Percentiles rank a stretch among this genome's conserved stretches.
These are phyloP conservation scores for Tinea semifulvella DNA, from an alignment of 2,888 invertebrate species.

Conservation along the genomic window DNA sequence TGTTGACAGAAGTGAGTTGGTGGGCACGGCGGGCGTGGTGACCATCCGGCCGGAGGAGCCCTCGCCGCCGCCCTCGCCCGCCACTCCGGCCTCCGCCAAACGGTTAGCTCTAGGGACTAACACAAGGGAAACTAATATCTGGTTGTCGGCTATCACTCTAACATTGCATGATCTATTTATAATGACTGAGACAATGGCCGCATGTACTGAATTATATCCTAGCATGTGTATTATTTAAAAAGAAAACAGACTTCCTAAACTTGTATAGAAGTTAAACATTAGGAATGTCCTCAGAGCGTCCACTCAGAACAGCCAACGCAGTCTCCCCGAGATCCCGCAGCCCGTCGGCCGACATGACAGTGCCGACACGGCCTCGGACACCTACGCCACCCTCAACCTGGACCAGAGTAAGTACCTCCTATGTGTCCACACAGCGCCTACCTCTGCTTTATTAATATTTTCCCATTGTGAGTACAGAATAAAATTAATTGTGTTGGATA, in stretches of 20 bases:
- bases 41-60: conserved; percentile 65
- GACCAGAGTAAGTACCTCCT: conserved; percentile 53
- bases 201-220: not conserved
- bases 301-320: conserved; percentile 71
- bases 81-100: conserved; percentile 62
- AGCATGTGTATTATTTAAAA: not conserved
- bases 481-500: no score
- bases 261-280: not conserved
- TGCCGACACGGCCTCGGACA: conserved; percentile 83
- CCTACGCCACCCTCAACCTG: conserved; percentile 83
- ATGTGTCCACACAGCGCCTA: no score
- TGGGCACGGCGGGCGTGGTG: conserved; percentile 69
- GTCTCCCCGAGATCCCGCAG: conserved; percentile 81
- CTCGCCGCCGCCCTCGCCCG: conserved; percentile 57
- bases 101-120: no score
- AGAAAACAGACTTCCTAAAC: not conserved
- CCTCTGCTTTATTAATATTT: no score
- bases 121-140: conserved; percentile 49
- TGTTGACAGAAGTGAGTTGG: conserved; percentile 70
- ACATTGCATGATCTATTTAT: no score
- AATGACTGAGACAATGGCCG: no score
- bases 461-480: no score
- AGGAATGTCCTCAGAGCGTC: conserved; percentile 44
- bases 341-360: conserved; percentile 73
- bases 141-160: conserved; percentile 17